Evolutionary conservation across 2,113 vertebrate genomes (phyloP).

Genomic region (Zosterops hypoxanthus): DNA sequence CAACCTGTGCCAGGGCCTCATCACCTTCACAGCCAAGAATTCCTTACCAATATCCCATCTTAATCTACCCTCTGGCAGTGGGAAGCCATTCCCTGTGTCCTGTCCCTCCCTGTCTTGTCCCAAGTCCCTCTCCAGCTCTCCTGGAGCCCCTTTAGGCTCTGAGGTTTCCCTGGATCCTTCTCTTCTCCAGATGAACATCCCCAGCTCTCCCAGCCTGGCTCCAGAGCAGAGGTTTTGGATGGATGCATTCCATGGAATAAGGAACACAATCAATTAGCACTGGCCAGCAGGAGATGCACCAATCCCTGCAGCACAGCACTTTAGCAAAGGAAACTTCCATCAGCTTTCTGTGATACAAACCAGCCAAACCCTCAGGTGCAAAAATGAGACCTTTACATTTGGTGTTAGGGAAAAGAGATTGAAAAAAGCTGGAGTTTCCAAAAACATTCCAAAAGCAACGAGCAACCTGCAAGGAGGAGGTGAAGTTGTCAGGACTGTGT

Average conservation of each 20-base stretch:
- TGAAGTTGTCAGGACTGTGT: not conserved
- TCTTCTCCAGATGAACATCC: rapidly evolving
- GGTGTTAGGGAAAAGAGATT: not conserved
- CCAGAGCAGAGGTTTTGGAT: not conserved
- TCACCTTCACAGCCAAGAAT: rapidly evolving
- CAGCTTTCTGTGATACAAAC: not conserved
- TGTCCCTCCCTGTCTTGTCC: not conserved
- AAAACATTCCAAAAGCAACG: not conserved
- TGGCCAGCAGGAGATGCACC: not conserved
- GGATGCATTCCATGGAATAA: not conserved
- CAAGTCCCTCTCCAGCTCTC: not conserved
- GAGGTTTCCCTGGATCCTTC: not conserved
- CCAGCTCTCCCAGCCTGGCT: not conserved
- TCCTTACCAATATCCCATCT: not conserved
- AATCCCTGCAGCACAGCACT: not conserved
- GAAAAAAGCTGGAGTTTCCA: not conserved
- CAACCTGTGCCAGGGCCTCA: rapidly evolving
- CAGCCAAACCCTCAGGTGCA: not conserved
- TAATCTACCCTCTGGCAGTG: not conserved
- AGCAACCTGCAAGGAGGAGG: not conserved
- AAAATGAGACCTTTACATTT: not conserved
- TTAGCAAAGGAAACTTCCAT: not conserved
- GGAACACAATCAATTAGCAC: not conserved
- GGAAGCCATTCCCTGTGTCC: not conserved
- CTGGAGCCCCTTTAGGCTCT: not conserved